Conservation (phyloP, 1,140 invertebrate species). For the Drosophila albomicans region DNA sequence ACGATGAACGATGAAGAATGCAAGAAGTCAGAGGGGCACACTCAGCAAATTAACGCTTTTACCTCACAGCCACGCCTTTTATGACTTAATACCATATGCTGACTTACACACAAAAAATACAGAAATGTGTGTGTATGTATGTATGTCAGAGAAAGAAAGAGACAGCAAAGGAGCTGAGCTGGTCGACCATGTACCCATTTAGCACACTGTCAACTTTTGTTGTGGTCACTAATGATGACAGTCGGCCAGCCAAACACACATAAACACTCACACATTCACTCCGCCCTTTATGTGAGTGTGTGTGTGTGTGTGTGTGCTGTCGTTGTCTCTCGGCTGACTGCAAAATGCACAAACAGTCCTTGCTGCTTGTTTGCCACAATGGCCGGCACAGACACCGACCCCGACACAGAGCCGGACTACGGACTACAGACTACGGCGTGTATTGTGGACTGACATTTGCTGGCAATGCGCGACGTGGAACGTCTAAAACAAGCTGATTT, state of each 20-base stretch:
- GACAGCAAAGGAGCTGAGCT: conserved; percentile 3
- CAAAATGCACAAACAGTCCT: conserved; percentile 53
- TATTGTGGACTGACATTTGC: conserved; percentile 18
- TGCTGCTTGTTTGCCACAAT: conserved; percentile 25
- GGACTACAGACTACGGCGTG: neutral
- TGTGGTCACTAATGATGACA: conserved; percentile 82
- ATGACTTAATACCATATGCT: conserved; percentile 67
- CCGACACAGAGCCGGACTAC: neutral
- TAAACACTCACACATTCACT: conserved; percentile 47
- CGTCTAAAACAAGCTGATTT: conserved; percentile 78
- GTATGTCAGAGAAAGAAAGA: conserved; percentile 15
- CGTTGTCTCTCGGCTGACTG: conserved; percentile 27
- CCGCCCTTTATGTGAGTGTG: neutral
- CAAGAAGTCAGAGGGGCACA: conserved; percentile 21
- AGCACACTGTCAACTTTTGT: conserved; percentile 78
- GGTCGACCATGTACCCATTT: conserved; percentile 64
- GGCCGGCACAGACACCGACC: neutral
- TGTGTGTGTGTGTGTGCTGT: conserved; percentile 21
- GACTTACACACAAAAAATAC: conserved; percentile 22
- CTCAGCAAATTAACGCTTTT: conserved; percentile 65
- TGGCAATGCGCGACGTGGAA: conserved; percentile 12
- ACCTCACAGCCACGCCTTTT: conserved; percentile 56
- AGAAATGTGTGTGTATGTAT: neutral
- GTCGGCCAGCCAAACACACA: conserved; percentile 62
- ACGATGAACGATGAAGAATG: neutral